Percentiles rank a stretch among this genome's conserved stretches.
phyloP scores from a whole-genome alignment of 1,140 invertebrate genomes.

The Cydia fagiglandana region DNA sequence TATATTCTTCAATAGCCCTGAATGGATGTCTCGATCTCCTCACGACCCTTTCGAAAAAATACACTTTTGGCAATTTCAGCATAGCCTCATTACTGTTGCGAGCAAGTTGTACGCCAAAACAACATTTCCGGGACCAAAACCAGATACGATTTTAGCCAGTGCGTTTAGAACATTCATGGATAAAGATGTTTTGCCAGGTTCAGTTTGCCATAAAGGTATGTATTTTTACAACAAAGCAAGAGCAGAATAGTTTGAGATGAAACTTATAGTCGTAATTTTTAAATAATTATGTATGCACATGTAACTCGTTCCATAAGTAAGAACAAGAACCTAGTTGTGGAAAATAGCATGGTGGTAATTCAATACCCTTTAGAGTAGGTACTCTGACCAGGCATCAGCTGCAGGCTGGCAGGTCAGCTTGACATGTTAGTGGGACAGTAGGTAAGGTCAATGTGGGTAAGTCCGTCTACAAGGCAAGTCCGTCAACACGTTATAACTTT shows the following conservation, averaged over 20 bases:
- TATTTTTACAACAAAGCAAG: background rate
- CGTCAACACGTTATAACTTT: too few relatives aligned
- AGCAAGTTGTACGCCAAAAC: conserved; percentile 72
- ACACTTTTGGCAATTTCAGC: conserved; percentile 82
- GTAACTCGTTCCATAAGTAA: too few relatives aligned
- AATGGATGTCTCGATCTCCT: conserved; percentile 64
- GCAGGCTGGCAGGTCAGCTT: too few relatives aligned
- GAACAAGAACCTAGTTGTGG: too few relatives aligned
- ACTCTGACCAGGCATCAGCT: too few relatives aligned
- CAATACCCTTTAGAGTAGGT: too few relatives aligned
- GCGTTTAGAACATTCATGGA: conserved; percentile 78
- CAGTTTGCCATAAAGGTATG: conserved; percentile 66
- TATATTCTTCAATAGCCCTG: conserved; percentile 65
- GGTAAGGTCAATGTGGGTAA: too few relatives aligned
- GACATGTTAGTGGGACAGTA: background rate
- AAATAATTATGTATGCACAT: too few relatives aligned
- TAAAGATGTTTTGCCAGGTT: conserved; percentile 67
- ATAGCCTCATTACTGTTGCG: conserved; percentile 76
- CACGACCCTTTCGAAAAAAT: conserved; percentile 81
- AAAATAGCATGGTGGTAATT: too few relatives aligned
- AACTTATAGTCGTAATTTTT: too few relatives aligned
- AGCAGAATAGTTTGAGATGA: too few relatives aligned
- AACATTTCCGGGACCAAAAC: conserved; percentile 55
- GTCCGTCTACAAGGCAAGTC: too few relatives aligned
- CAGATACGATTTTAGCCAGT: conserved; percentile 69